Base-by-base conservation (phyloP, 1,140 invertebrate genomes). In the Pygmarrhopalites habei region DNA sequence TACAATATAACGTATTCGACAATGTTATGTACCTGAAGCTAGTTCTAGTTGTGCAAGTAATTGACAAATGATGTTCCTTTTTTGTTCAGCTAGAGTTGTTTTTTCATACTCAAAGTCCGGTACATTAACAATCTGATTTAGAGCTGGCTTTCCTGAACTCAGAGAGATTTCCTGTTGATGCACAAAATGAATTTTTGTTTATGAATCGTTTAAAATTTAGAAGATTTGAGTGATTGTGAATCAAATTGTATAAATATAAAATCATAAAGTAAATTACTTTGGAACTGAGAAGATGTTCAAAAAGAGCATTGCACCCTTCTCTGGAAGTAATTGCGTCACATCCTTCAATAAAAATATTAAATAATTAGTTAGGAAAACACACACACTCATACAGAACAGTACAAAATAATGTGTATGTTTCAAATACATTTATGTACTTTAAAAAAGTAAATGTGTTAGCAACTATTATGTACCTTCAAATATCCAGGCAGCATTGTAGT, bases 321-420 rank as follows among this genome's bases (percentile, higher is more conserved):
- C 80, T 72, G 14, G 75, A 78, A 15, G 78, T 77, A 56, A 84
- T 75, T 62, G 69, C 75, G 72, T 84, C 82, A 71, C 80, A 80
- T 66, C 81, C 79, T 73, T 84, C 82, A 62, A 73, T n/a, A n/a
- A n/a, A n/a, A n/a, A n/a, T n/a, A n/a, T n/a, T n/a, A n/a, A n/a
- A n/a, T n/a, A n/a, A n/a, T n/a, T n/a, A n/a, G n/a, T n/a, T n/a
- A n/a, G n/a, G n/a, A n/a, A n/a, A n/a, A n/a, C n/a, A n/a, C n/a
- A n/a, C n/a, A n/a, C n/a, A n/a, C n/a, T n/a, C n/a, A n/a, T n/a
- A n/a, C n/a, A n/a, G n/a, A n/a, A n/a, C n/a, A n/a, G n/a, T n/a
- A n/a, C n/a, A n/a, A n/a, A n/a, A n/a, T n/a, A n/a, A n/a, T n/a
- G n/a, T n/a, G n/a, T n/a, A n/a, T n/a, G n/a, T n/a, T n/a, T n/a